Base-by-base conservation (phyloP, 1,140 invertebrate genomes). In the Drosophila suzukii region DNA sequence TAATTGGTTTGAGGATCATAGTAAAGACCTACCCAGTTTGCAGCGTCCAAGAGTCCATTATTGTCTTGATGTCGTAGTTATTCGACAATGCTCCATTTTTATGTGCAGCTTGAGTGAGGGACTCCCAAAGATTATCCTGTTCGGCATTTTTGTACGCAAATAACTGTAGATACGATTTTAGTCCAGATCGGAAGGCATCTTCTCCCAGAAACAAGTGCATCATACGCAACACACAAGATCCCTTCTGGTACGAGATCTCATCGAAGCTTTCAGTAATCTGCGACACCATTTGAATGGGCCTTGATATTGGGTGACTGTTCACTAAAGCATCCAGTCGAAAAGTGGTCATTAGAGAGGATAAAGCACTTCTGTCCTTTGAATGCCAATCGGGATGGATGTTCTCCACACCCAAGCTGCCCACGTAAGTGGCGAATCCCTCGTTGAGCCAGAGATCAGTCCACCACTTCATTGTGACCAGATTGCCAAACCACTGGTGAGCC, bases 201-300 rank as follows among this genome's bases (percentile, higher is more conserved):
- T 97, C 95, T 0, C 96, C 96, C 1, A 98, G 93, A 92, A 98
- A 97, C 81, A 95, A 93, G 72, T 95, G 94, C 95, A 98, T 97
- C 97, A 98, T 98, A 1, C 97, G 93, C 43, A 98, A 95, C 10
- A 98, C 93, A 10, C 93, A 94, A 4, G 95, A 94, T 53, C 97
- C 97, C 94, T 98, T 98, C 44, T 94, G 94, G 91, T 98, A 98
- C 0, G 97, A 97, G 71, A 98, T 98, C 2, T 93, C 93, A 91
- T 98, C 97, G 92, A 98, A 98, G 43, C 97, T 96, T 92, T 98
- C 95, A 8, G 94, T 93, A 15, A 98, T 97, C 92, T 98, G 95
- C 79, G 95, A 94, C 0, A 96, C 96, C 71, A 93, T 82, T 20
- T 93, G 93, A 6, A 95, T 93, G 1, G 93, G 90, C 4, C 94